Base-by-base conservation (phyloP, 2,888 invertebrate genomes). In the Tipula unca region DNA sequence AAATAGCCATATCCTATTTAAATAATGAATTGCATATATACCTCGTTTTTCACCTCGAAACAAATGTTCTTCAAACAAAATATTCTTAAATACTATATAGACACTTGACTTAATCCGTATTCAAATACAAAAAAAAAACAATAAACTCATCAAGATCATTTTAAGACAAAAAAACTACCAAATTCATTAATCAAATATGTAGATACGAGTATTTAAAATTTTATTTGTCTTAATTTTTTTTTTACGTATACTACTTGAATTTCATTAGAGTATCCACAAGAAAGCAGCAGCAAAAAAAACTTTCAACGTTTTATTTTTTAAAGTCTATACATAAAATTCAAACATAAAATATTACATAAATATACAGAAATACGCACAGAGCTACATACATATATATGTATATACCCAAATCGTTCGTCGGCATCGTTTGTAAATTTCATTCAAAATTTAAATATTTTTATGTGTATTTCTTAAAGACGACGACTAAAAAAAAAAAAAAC, bases 151-250 rank as follows among this genome's bases (percentile, higher is more conserved):
- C 69, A 69, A n/a, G n/a, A n/a, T 69, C 69, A 25, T 69, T 14
- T 25, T 25, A 20, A 69, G 8, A n/a, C n/a, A 69, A 3, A 25
- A 20, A 69, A 69, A 69, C 69, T 69, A 69, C 69, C 69, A 69
- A 69, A 69, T 69, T 69, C 69, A 69, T 69, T 69, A 69, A 69
- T 69, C 69, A 69, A 69, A 69, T 69, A 69, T 69, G 69, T 69
- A 25, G 2, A 1, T 69, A 69, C 20, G 69, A 69, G 69, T 69
- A 69, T 25, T 69, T 25, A 69, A 69, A 69, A 25, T 69, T 69
- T 69, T 69, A 69, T 69, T 69, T 69, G 69, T 69, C 69, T 69
- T 69, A 69, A 69, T 25, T 69, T 69, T 69, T 69, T 48, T 48
- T 69, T 69, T 25, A 4, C 6, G 54, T 20, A 20, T 20, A 69